Conservation (phyloP, 2,888 invertebrate genomes). For the Caenorhabditis uteleia region DNA sequence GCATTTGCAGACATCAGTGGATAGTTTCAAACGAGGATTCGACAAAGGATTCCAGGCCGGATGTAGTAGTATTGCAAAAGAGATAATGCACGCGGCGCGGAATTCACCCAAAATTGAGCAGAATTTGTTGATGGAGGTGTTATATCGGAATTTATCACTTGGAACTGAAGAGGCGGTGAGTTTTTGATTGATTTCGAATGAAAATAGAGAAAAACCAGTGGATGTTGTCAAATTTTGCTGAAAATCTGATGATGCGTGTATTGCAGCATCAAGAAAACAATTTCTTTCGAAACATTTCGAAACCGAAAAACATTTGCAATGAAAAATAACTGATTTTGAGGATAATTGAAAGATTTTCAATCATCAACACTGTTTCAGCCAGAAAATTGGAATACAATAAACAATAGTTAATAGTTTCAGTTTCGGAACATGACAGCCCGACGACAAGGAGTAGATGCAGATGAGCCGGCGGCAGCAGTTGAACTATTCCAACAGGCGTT, state of each 20-base stretch:
- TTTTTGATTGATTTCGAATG: too few species aligned
- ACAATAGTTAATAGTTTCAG: not conserved
- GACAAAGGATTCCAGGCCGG: slow-evolving; percentile 59
- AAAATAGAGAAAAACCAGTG: too few species aligned
- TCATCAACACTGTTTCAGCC: too few species aligned
- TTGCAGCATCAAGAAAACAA: too few species aligned
- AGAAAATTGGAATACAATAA: slow-evolving; percentile 10
- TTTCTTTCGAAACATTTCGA: too few species aligned
- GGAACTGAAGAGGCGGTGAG: too few species aligned
- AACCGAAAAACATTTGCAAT: too few species aligned
- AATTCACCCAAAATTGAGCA: slow-evolving; percentile 37
- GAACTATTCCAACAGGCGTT: slow-evolving; percentile 61
- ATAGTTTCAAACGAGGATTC: slow-evolving; percentile 53
- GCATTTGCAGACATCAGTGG: slow-evolving; percentile 42
- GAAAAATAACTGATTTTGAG: too few species aligned
- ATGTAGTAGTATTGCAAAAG: slow-evolving; percentile 58
- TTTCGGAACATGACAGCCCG: not conserved
- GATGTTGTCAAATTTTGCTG: too few species aligned
- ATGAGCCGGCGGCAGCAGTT: slow-evolving; percentile 46
- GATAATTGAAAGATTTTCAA: too few species aligned
- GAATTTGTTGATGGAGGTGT: slow-evolving; percentile 39
- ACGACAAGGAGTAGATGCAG: too few species aligned
- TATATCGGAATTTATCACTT: slow-evolving; percentile 47
- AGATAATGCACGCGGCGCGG: slow-evolving; percentile 35
- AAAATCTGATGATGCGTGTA: too few species aligned